Evolutionary conservation across 2,888 invertebrate genomes (phyloP).

Genomic region (Ypsolopha scabrella): DNA sequence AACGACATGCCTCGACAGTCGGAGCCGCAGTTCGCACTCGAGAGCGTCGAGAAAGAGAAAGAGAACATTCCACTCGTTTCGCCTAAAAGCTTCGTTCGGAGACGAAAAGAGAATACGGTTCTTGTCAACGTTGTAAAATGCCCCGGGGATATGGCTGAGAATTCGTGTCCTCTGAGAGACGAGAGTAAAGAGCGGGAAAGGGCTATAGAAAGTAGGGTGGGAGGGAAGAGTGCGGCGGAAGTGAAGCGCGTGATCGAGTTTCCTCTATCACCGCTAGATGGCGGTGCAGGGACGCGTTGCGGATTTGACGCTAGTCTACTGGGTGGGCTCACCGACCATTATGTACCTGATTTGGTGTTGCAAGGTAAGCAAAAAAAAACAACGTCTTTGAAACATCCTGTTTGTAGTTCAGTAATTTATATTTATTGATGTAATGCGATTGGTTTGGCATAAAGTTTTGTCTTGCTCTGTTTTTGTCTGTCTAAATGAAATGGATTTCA

Average conservation of each 20-base stretch:
- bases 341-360: constrained; percentile 80
- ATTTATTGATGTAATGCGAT: no score
- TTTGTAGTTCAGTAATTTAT: no score
- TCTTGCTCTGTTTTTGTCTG: no score
- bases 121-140: constrained; percentile 4
- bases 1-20: constrained; percentile 50
- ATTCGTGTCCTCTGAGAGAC: constrained; percentile 6
- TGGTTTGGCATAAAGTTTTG: no score
- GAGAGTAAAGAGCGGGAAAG: constrained; percentile 14
- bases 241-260: constrained; percentile 66
- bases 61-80: constrained; percentile 25
- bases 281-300: constrained; percentile 16
- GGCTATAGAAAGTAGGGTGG: constrained; percentile 14
- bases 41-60: constrained; percentile 27
- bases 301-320: constrained; percentile 73
- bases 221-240: constrained; percentile 19
- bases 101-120: constrained; percentile 15
- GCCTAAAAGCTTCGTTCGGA: constrained; percentile 53
- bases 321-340: constrained; percentile 74
- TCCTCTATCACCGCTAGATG: constrained; percentile 62
- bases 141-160: constrained; percentile 9
- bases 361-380: constrained; percentile 62
- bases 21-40: constrained; percentile 53
- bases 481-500: no score
- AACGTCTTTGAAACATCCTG: background rate